Evolutionary conservation across 2,797 vertebrate species (phyloP).

Genomic region (Crax fasciolata): DNA sequence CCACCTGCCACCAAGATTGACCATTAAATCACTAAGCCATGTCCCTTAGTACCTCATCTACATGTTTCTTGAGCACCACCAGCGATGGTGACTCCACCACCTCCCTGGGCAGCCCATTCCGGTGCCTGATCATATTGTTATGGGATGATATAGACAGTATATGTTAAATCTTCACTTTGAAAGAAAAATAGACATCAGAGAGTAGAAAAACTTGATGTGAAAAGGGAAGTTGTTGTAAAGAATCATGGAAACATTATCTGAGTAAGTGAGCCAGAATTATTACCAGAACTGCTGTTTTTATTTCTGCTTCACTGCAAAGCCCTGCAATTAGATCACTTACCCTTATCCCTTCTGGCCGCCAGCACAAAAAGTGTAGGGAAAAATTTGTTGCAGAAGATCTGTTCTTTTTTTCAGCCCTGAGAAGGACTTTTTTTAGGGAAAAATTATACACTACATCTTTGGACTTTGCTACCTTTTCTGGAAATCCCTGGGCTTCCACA

Average conservation of each 20-base stretch:
- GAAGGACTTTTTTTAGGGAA: neutral
- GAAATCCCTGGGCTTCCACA: neutral
- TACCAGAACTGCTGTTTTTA: conserved; percentile 14
- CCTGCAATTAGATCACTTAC: neutral
- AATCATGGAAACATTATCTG: conserved; percentile 27
- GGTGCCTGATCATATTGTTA: neutral
- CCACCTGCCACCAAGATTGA: too few relatives aligned
- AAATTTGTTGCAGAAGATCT: neutral
- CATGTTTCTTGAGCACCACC: too few relatives aligned
- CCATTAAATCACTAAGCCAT: too few relatives aligned
- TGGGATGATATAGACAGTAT: neutral
- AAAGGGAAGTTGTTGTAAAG: conserved; percentile 39
- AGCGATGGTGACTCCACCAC: too few relatives aligned
- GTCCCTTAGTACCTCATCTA: too few relatives aligned
- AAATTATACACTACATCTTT: neutral
- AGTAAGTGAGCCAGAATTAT: conserved; percentile 52
- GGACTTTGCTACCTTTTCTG: neutral
- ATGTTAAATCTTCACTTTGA: neutral
- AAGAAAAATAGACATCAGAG: neutral
- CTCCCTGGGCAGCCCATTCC: too few relatives aligned
- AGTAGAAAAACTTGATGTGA: neutral
- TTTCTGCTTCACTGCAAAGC: conserved; percentile 19
- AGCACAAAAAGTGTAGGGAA: neutral
- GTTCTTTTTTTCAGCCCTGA: neutral
- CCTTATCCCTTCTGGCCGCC: neutral